Conservation (phyloP, 2,888 invertebrate genomes). For the Cheilosia grossa region DNA sequence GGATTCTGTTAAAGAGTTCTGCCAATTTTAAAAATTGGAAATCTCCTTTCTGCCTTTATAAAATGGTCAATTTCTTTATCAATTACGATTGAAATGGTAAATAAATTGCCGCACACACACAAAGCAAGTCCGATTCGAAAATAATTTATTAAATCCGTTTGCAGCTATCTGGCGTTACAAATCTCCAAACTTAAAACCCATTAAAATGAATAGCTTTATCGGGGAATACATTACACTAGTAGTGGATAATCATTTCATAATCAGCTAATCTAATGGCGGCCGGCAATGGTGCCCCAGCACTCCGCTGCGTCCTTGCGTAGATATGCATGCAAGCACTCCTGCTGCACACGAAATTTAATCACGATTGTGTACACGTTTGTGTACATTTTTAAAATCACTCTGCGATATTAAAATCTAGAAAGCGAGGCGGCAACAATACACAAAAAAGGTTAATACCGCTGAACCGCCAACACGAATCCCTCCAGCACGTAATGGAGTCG, state of each 20-base stretch:
- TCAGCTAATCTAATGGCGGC: conserved; percentile 61
- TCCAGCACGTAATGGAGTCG: conserved; percentile 53
- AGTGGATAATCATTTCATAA: conserved; percentile 68
- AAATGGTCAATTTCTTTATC: background rate
- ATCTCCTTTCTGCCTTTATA: background rate
- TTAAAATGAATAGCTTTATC: conserved; percentile 69
- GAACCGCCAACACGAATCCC: conserved; percentile 25
- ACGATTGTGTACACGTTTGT: conserved; percentile 69
- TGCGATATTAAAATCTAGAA: conserved; percentile 65
- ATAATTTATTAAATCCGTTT: conserved; percentile 36
- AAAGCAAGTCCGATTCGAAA: conserved; percentile 22
- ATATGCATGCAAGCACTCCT: conserved; percentile 51
- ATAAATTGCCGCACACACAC: background rate
- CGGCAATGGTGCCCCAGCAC: background rate
- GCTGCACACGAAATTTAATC: conserved; percentile 68
- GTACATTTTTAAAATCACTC: conserved; percentile 73
- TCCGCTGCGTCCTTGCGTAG: conserved; percentile 35
- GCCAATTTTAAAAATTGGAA: background rate
- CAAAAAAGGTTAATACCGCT: conserved; percentile 54
- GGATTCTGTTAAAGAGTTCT: background rate
- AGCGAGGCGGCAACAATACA: conserved; percentile 31
- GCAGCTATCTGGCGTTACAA: background rate
- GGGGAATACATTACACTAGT: conserved; percentile 55
- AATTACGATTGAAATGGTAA: background rate
- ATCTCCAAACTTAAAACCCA: conserved; percentile 55